Evolutionary conservation across 2,888 invertebrate species (phyloP).

Genomic region (Diachrysia chrysitis): DNA sequence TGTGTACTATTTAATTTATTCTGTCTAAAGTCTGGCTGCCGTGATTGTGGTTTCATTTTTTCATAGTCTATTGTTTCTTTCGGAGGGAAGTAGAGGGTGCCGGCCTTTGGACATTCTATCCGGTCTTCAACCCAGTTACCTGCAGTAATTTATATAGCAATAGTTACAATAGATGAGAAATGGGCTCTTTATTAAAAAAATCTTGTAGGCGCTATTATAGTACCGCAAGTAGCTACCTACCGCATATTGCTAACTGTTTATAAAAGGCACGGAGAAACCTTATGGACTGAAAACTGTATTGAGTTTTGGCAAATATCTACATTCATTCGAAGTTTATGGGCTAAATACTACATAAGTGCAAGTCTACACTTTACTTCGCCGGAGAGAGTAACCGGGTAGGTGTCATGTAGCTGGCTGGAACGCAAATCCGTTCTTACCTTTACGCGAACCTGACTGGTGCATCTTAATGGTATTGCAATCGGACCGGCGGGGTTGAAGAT

Average conservation of each 20-base stretch:
- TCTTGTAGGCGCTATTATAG: no score
- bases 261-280: no score
- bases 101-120: constrained; percentile 77
- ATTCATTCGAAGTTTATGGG: no score
- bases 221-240: no score
- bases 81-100: constrained; percentile 79
- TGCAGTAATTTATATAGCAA: constrained; percentile 50
- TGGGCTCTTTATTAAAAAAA: background rate
- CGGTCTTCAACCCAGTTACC: constrained; percentile 86
- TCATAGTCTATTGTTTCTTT: constrained; percentile 74
- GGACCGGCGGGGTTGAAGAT: background rate
- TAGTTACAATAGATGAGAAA: background rate
- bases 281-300: no score
- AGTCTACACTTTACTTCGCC: background rate
- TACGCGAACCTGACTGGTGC: constrained; percentile 2
- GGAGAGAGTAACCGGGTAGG: background rate
- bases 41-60: constrained; percentile 75
- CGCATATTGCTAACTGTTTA: no score
- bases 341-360: no score
- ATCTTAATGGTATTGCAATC: background rate
- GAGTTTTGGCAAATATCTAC: no score
- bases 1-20: constrained; percentile 78
- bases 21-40: constrained; percentile 76
- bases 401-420: background rate
- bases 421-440: background rate